A percentile compares a stretch with the other conserved stretches of the same genome.
Conservation (phyloP, 2,113 vertebrate genomes). For the Rutilus rutilus region DNA sequence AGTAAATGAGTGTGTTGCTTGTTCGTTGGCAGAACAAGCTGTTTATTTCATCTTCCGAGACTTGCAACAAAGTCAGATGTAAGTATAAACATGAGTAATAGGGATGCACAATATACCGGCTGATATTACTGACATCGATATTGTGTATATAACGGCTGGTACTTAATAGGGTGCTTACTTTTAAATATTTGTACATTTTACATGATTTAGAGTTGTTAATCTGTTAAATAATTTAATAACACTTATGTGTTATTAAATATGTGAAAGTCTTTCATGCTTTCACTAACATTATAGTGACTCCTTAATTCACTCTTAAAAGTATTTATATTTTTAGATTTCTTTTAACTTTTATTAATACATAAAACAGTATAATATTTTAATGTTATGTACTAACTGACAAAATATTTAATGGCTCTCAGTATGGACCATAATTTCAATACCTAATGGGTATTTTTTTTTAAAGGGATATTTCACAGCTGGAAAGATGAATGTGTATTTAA, state of each 20-base stretch:
- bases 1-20: neutral
- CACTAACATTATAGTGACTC: neutral
- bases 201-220: neutral
- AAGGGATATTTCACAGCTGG: no score
- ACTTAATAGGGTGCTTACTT: neutral
- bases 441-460: neutral
- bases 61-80: neutral
- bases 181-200: neutral
- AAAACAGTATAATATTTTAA: neutral
- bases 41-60: neutral
- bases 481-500: no score
- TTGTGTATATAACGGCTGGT: neutral
- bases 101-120: neutral
- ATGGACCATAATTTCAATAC: neutral
- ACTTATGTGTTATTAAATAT: no score
- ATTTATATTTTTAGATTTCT: neutral
- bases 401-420: neutral
- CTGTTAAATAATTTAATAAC: neutral
- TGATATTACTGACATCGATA: neutral
- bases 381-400: neutral
- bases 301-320: neutral
- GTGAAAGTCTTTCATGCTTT: no score
- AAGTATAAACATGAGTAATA: neutral
- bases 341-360: neutral
- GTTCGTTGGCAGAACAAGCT: neutral